phyloP scores from a whole-genome alignment of 2,797 vertebrate genomes.

The Nyctibius grandis region DNA sequence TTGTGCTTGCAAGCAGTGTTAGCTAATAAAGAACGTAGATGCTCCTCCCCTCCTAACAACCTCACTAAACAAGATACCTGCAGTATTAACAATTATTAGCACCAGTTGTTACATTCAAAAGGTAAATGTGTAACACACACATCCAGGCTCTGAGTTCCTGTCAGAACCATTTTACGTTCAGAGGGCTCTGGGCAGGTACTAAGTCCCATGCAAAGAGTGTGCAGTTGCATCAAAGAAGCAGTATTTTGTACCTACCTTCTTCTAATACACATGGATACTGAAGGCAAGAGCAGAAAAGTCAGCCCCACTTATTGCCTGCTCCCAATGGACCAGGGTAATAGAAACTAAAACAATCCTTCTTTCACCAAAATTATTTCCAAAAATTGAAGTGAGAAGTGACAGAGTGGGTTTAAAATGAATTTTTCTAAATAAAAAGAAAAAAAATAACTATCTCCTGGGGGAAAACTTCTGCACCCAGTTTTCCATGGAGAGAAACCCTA shows the following conservation, averaged over 20 bases:
- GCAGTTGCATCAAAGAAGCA: not conserved
- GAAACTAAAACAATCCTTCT: constrained; percentile 4
- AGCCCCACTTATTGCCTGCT: not conserved
- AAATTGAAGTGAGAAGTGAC: constrained; percentile 20
- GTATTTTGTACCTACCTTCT: not conserved
- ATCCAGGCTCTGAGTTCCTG: not conserved
- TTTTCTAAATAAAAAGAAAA: constrained; percentile 44
- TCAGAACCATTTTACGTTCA: not conserved
- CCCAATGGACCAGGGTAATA: not conserved
- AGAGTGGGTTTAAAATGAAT: constrained; percentile 28
- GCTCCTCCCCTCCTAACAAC: not conserved
- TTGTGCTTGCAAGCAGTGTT: not conserved
- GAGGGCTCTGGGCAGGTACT: not conserved
- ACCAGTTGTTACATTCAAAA: not conserved
- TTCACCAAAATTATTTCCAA: constrained; percentile 17
- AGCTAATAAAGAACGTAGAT: not conserved
- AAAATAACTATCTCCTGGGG: constrained; percentile 18
- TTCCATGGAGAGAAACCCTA: constrained; percentile 55
- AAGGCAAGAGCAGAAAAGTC: not conserved
- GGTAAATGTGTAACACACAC: not conserved
- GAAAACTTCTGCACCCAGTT: constrained; percentile 28
- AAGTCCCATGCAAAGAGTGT: not conserved
- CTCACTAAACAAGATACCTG: not conserved
- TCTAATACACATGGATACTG: not conserved
- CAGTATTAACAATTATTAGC: not conserved